These are phyloP conservation scores for Caradrina kadenii DNA, from an alignment of 2,888 invertebrate species.

Conservation along the genomic window DNA sequence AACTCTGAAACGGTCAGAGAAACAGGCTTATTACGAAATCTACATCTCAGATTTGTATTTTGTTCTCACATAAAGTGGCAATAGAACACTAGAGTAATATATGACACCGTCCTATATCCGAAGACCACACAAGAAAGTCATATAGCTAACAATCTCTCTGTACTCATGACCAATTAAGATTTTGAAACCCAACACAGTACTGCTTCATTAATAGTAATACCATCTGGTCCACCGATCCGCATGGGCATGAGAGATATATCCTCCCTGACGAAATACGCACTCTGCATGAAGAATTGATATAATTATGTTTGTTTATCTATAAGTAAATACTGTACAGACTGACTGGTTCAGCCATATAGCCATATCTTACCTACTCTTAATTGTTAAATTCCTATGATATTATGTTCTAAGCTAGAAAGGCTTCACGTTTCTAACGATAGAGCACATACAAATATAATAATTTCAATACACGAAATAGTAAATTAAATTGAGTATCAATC, in stretches of 20 bases:
- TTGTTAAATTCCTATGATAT: too few species aligned
- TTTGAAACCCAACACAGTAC: conserved; percentile 46
- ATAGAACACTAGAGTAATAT: conserved; percentile 7
- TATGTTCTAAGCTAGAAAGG: too few species aligned
- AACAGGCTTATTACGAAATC: too few species aligned
- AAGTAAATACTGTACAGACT: too few species aligned
- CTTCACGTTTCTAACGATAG: too few species aligned
- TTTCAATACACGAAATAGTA: too few species aligned
- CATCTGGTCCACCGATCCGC: conserved; percentile 47
- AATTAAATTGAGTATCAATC: too few species aligned
- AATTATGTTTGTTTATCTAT: not conserved
- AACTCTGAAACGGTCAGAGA: too few species aligned
- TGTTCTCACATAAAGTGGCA: not conserved
- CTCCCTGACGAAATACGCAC: conserved; percentile 14
- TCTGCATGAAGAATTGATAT: not conserved
- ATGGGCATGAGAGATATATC: conserved; percentile 16
- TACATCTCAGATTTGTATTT: too few species aligned
- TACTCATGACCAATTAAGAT: conserved; percentile 55
- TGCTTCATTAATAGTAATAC: conserved; percentile 36
- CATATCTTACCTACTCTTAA: too few species aligned
- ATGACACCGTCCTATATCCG: conserved; percentile 24
- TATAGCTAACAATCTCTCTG: conserved; percentile 27
- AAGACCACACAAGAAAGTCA: conserved; percentile 49
- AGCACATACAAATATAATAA: too few species aligned
- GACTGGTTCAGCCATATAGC: too few species aligned